These are phyloP conservation scores for Montipora foliosa DNA, from an alignment of 64 coral and sea anemone genomes.

Conservation along the genomic window DNA sequence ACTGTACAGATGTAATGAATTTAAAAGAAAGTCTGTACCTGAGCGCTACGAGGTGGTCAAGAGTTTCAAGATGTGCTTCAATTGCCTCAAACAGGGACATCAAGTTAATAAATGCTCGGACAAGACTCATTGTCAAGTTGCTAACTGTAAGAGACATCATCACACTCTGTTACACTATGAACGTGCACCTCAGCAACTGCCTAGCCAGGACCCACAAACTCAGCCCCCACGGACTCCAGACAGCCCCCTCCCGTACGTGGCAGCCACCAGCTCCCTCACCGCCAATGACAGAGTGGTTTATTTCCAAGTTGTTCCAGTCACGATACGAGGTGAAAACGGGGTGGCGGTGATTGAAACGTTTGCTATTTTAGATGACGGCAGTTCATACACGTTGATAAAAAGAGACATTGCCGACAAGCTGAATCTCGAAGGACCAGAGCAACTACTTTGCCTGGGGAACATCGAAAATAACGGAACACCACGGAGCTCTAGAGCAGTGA, in stretches of 20 bases:
- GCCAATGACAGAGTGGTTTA: slow-evolving; percentile 41
- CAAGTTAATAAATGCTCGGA: too few species aligned
- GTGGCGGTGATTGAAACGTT: slow-evolving; percentile 46
- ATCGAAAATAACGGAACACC: slow-evolving; percentile 35
- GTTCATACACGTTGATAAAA: slow-evolving; percentile 45
- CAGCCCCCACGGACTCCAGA: background rate
- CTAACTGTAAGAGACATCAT: too few species aligned
- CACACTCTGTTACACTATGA: too few species aligned
- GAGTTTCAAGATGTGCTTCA: too few species aligned
- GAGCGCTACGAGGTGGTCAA: background rate
- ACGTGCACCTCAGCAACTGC: too few species aligned
- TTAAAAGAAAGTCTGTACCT: slow-evolving; percentile 19
- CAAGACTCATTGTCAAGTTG: too few species aligned
- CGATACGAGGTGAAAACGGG: slow-evolving; percentile 57
- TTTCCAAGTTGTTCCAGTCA: slow-evolving; percentile 53
- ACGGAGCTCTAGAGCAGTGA: slow-evolving; percentile 17
- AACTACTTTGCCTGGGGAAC: slow-evolving; percentile 43
- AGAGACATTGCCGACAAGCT: slow-evolving; percentile 58
- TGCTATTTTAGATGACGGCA: slow-evolving; percentile 65
- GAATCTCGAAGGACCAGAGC: slow-evolving; percentile 33
- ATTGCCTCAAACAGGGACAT: too few species aligned
- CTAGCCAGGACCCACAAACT: background rate
- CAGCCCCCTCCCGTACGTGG: background rate
- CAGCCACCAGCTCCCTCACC: background rate
- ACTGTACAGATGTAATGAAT: slow-evolving; percentile 37